Evolutionary conservation across 2,888 invertebrate species (phyloP).

Genomic region (Drosophila greeni): DNA sequence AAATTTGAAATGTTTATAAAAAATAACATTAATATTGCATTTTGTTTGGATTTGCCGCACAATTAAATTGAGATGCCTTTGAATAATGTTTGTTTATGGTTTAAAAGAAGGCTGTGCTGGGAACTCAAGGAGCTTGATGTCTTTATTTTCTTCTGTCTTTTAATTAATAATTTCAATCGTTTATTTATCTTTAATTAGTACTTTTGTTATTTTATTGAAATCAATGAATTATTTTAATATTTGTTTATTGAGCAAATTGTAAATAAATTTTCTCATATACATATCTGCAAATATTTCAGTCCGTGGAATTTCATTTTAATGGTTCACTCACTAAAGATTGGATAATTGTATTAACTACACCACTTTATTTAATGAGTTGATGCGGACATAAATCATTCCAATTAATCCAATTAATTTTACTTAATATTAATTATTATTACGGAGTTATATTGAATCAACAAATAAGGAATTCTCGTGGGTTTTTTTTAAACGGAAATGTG

Average conservation of each 20-base stretch:
- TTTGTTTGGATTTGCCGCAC: conserved; percentile 5
- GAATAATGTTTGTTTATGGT: neutral
- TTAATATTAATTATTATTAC: neutral
- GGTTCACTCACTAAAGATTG: neutral
- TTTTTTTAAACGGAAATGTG: no score
- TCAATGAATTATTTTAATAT: neutral
- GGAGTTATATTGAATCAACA: no score
- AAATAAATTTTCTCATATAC: neutral
- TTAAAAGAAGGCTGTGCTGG: neutral
- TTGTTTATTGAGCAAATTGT: neutral
- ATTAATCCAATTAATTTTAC: no score
- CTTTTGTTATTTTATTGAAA: neutral
- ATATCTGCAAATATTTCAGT: neutral
- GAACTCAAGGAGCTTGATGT: no score
- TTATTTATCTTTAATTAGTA: neutral
- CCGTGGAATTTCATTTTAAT: neutral
- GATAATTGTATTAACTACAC: neutral
- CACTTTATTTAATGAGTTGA: neutral
- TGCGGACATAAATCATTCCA: no score
- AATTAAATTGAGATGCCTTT: conserved; percentile 6
- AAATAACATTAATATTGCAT: conserved; percentile 7
- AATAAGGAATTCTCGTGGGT: neutral
- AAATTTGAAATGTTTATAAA: conserved; percentile 17
- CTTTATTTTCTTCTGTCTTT: no score
- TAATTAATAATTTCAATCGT: neutral